Percentiles rank a stretch among this genome's conserved stretches.
Evolutionary conservation across 2,888 invertebrate genomes (phyloP).

Genomic region (Hipparchia semele): DNA sequence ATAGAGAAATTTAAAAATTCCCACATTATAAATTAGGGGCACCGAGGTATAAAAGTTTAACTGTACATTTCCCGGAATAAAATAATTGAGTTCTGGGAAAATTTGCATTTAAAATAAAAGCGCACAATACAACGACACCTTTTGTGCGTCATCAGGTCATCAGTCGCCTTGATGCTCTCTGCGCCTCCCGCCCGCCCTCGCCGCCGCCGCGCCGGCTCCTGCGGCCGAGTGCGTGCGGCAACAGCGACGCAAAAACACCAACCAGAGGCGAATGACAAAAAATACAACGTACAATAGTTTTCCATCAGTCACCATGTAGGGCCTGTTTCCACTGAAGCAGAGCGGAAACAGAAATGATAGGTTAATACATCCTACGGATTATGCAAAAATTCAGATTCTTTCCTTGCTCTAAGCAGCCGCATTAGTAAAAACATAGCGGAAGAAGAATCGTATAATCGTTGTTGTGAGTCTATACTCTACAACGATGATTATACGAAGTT

Average conservation of each 20-base stretch:
- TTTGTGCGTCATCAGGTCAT: conserved; percentile 19
- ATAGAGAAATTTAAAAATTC: background rate
- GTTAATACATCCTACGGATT: background rate
- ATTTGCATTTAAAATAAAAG: background rate
- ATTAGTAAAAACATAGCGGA: no score
- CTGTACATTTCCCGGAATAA: background rate
- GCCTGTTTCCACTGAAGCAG: background rate
- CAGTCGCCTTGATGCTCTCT: background rate
- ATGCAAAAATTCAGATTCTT: background rate
- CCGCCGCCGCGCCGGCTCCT: no score
- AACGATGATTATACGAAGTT: no score
- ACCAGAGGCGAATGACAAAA: conserved; percentile 21
- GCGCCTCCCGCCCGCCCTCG: no score
- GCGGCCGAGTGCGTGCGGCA: conserved; percentile 12
- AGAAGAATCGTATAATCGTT: no score
- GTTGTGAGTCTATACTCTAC: no score
- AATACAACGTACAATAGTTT: conserved; percentile 24
- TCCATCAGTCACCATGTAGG: conserved; percentile 2
- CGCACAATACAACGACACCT: background rate
- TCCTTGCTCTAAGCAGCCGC: background rate
- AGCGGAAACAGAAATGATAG: background rate
- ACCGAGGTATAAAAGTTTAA: background rate
- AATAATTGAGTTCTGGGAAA: conserved; percentile 7
- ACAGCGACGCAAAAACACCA: conserved; percentile 7
- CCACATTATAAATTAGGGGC: background rate